Evolutionary conservation across 2,888 invertebrate genomes (phyloP).

Genomic region (Drosophila robusta): DNA sequence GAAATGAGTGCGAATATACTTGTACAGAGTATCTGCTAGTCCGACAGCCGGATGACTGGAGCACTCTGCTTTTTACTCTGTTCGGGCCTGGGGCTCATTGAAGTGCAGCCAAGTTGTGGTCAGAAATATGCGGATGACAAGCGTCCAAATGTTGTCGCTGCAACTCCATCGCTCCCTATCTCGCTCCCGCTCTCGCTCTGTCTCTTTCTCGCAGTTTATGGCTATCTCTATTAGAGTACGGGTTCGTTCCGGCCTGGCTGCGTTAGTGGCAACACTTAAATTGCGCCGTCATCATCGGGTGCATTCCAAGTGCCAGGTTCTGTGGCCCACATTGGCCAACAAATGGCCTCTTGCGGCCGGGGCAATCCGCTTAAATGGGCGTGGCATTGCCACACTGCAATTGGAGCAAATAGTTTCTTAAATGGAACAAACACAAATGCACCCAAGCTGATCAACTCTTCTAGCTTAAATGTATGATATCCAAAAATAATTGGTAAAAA

Average conservation of each 20-base stretch:
- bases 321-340: conserved; percentile 54
- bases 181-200: background rate
- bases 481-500: background rate
- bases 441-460: conserved; percentile 7
- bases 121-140: conserved; percentile 63
- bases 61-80: background rate
- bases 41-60: background rate
- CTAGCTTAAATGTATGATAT: background rate
- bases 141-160: conserved; percentile 45
- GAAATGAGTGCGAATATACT: background rate
- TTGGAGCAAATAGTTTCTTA: conserved; percentile 44
- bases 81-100: conserved; percentile 45
- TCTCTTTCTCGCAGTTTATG: background rate
- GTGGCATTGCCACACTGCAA: conserved; percentile 40
- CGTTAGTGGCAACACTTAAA: conserved; percentile 38
- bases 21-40: background rate
- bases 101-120: conserved; percentile 64
- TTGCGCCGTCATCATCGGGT: conserved; percentile 52
- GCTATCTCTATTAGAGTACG: conserved; percentile 5
- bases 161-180: background rate
- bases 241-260: conserved; percentile 49
- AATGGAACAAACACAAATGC: conserved; percentile 28
- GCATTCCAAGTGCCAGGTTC: conserved; percentile 62
- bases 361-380: conserved; percentile 51
- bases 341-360: conserved; percentile 26